phyloP scores from a whole-genome alignment of 2,888 invertebrate species.

The Sacculina carcini region DNA sequence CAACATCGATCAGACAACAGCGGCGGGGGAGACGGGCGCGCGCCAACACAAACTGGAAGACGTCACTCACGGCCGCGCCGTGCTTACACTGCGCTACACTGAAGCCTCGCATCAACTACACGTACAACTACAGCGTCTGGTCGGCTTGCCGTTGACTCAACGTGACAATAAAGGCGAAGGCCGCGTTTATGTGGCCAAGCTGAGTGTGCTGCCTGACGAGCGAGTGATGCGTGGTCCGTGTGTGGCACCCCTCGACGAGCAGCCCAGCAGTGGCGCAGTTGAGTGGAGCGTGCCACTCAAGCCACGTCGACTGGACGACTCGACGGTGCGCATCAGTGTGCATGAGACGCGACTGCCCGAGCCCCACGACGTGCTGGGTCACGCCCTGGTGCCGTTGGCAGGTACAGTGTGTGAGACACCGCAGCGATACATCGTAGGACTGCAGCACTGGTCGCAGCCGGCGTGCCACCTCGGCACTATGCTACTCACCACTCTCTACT shows the following conservation, averaged over 20 bases:
- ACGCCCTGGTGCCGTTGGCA: slow-evolving; percentile 16
- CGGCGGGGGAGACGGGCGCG: background rate
- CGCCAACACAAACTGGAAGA: background rate
- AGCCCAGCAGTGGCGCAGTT: slow-evolving; percentile 14
- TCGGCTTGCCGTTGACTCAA: slow-evolving; percentile 17
- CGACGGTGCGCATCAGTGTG: slow-evolving; percentile 17
- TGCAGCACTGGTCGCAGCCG: slow-evolving; percentile 7
- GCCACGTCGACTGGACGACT: slow-evolving; percentile 14
- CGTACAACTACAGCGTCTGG: slow-evolving; percentile 15
- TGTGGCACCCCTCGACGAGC: slow-evolving; percentile 14
- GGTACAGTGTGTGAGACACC: slow-evolving; percentile 12
- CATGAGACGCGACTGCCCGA: slow-evolving; percentile 17
- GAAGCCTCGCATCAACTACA: background rate
- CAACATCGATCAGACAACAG: background rate
- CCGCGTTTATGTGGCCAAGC: slow-evolving; percentile 16
- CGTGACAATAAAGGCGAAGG: slow-evolving; percentile 16
- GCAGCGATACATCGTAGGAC: slow-evolving; percentile 13
- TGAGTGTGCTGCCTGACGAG: slow-evolving; percentile 16
- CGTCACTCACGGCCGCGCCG: background rate
- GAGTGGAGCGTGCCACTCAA: slow-evolving; percentile 17
- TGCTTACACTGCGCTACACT: background rate
- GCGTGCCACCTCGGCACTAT: slow-evolving; percentile 15
- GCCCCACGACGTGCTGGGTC: slow-evolving; percentile 18
- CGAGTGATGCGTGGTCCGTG: slow-evolving; percentile 15
- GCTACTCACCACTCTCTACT: slow-evolving; percentile 15